phyloP scores from a whole-genome alignment of 2,888 invertebrate species.

The Oeneis ivallda region DNA sequence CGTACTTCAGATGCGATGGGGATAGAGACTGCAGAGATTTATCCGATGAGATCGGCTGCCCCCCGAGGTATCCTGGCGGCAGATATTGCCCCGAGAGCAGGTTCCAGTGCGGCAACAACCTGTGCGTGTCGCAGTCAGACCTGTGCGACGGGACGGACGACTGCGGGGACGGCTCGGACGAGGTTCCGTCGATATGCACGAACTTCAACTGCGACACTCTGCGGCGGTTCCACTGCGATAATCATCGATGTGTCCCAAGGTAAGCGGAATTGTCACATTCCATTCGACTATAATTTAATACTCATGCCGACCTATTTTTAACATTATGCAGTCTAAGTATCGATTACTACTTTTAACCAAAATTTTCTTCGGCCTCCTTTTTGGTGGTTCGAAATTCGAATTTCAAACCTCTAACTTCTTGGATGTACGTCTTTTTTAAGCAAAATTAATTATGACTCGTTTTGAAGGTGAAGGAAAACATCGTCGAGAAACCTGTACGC shows the following conservation, averaged over 20 bases:
- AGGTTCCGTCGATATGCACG: conserved; percentile 89
- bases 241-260: conserved; percentile 92
- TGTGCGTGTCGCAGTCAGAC: conserved; percentile 94
- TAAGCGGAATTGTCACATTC: conserved; percentile 58
- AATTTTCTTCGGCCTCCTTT: no score
- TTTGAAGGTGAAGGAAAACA: no score
- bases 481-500: no score
- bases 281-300: neutral
- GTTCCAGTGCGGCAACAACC: conserved; percentile 95
- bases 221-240: conserved; percentile 93
- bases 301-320: no score
- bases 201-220: conserved; percentile 93
- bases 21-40: conserved; percentile 94
- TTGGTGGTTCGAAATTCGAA: no score
- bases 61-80: conserved; percentile 92
- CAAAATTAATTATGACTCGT: no score
- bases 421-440: no score
- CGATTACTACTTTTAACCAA: no score
- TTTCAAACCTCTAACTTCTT: no score
- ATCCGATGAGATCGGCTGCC: conserved; percentile 94
- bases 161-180: conserved; percentile 95
- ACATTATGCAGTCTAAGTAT: no score
- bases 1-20: conserved; percentile 94
- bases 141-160: conserved; percentile 96
- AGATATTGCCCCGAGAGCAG: conserved; percentile 92